Percentiles rank a stretch among this genome's conserved stretches.
Evolutionary conservation across 2,888 invertebrate species (phyloP).

Genomic region (Drosophila dives): DNA sequence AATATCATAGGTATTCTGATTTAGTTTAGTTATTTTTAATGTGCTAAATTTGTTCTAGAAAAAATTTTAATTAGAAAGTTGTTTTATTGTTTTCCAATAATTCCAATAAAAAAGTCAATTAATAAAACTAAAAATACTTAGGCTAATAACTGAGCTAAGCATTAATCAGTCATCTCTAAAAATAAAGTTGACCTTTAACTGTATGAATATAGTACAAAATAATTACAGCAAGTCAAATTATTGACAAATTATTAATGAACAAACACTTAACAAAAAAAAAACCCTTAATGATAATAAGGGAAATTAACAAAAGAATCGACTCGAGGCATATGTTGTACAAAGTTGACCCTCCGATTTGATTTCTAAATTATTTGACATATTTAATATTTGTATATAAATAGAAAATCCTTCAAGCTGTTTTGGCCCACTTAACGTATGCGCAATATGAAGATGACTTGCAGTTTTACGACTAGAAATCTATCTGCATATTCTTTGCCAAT

Average conservation of each 20-base stretch:
- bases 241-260: constrained; percentile 13
- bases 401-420: neutral
- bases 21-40: neutral
- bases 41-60: neutral
- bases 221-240: constrained; percentile 8
- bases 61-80: neutral
- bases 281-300: neutral
- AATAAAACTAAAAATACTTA: neutral
- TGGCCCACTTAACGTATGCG: constrained; percentile 26
- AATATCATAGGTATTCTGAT: accelerated
- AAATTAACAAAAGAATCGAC: neutral
- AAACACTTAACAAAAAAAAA: neutral
- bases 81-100: too few species aligned
- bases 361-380: neutral
- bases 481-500: constrained; percentile 16
- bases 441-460: constrained; percentile 29
- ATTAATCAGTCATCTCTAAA: constrained; percentile 23
- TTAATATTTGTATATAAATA: too few species aligned
- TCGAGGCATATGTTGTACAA: constrained; percentile 15
- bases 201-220: constrained; percentile 6
- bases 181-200: constrained; percentile 2
- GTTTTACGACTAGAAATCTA: constrained; percentile 11
- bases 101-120: neutral
- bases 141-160: neutral
- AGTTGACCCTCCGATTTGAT: neutral